Evolutionary conservation across 2,797 vertebrate genomes (phyloP).

Genomic region (Hippocampus kuda): DNA sequence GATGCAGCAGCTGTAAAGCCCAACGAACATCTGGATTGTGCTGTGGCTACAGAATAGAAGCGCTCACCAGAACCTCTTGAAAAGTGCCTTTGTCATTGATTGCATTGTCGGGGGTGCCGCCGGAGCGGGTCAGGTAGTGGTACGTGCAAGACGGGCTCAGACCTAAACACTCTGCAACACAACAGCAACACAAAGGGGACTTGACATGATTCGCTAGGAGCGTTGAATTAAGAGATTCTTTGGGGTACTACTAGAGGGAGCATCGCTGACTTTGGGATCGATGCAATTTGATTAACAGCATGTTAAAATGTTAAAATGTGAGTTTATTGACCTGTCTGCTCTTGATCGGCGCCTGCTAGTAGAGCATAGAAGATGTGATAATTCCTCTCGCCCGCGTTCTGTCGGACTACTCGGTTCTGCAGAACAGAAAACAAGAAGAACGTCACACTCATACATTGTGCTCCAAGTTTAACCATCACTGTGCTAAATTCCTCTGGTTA

Average conservation of each 20-base stretch:
- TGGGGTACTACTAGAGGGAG: too few relatives aligned
- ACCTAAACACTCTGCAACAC: conserved; percentile 76
- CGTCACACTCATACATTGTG: not conserved
- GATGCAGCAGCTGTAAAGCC: too few relatives aligned
- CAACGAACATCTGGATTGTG: too few relatives aligned
- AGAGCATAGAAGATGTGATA: conserved; percentile 97
- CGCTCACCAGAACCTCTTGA: conserved; percentile 80
- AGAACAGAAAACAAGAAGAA: not conserved
- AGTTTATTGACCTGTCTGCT: conserved; percentile 73
- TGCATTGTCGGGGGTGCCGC: conserved; percentile 72
- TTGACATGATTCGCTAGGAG: too few relatives aligned
- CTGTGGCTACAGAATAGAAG: not conserved
- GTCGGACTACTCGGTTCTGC: conserved; percentile 93
- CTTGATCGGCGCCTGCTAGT: conserved; percentile 78
- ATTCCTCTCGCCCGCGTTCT: conserved; percentile 94
- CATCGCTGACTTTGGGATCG: too few relatives aligned
- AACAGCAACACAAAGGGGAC: conserved; percentile 48
- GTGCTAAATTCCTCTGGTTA: not conserved
- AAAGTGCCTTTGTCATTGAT: conserved; percentile 82
- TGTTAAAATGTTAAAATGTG: not conserved
- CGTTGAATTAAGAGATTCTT: too few relatives aligned
- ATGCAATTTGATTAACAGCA: not conserved
- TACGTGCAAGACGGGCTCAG: conserved; percentile 77
- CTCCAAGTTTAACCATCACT: not conserved
- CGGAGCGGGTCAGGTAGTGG: conserved; percentile 88